These are phyloP conservation scores for Scolopax bukidnonensis DNA, from an alignment of 2,797 vertebrate species.

Conservation along the genomic window DNA sequence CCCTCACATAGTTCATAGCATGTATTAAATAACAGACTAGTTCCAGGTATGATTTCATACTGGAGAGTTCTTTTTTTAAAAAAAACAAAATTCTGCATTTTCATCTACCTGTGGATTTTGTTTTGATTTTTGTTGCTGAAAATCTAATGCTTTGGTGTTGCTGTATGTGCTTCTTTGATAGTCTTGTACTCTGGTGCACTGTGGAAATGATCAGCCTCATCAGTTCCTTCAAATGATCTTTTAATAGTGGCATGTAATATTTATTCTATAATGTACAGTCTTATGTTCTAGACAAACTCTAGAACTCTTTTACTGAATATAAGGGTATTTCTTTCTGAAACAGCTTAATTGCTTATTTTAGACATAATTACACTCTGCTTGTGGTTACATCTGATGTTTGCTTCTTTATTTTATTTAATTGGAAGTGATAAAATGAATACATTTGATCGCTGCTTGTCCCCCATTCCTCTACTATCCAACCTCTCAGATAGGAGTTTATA, in stretches of 20 bases:
- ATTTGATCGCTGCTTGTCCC: background rate
- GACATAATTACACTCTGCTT: background rate
- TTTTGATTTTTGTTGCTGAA: background rate
- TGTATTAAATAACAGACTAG: background rate
- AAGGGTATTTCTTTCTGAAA: background rate
- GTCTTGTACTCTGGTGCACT: background rate
- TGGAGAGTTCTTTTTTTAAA: background rate
- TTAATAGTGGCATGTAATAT: background rate
- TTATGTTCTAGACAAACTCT: background rate
- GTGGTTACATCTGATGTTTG: background rate
- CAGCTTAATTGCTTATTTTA: background rate
- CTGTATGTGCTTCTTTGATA: background rate
- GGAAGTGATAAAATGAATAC: background rate
- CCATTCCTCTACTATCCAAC: background rate
- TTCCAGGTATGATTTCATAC: background rate
- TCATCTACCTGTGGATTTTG: background rate
- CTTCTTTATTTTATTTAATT: constrained; percentile 6
- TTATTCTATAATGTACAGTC: background rate
- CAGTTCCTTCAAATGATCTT: background rate
- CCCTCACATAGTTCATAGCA: background rate
- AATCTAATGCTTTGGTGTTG: background rate
- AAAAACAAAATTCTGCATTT: background rate
- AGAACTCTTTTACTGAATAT: background rate
- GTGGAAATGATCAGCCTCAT: background rate
- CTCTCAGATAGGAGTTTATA: background rate